Conservation (phyloP, 2,888 invertebrate genomes). For the Choristoneura rosaceana region DNA sequence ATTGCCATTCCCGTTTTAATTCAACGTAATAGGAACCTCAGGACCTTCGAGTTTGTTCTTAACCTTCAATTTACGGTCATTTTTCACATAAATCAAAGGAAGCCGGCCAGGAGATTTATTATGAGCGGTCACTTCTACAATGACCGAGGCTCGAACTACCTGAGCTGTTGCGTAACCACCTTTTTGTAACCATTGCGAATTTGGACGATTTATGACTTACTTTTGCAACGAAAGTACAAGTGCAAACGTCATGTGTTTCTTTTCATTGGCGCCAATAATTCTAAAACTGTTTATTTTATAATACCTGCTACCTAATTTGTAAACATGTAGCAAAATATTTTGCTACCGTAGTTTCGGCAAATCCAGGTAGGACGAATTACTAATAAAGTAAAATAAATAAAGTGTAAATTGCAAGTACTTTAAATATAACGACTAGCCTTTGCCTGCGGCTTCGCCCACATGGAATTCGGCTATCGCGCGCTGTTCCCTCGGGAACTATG, state of each 20-base stretch:
- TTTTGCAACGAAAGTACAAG: conserved; percentile 67
- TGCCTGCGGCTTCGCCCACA: too few relatives aligned
- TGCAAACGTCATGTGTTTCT: conserved; percentile 50
- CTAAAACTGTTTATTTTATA: not conserved
- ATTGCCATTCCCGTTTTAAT: conserved; percentile 46
- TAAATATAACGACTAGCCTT: too few relatives aligned
- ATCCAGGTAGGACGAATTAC: not conserved
- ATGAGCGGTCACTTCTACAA: conserved; percentile 65
- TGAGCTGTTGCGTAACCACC: conserved; percentile 57
- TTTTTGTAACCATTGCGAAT: conserved; percentile 61
- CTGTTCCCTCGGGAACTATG: too few relatives aligned
- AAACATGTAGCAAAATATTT: too few relatives aligned
- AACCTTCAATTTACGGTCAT: conserved; percentile 85
- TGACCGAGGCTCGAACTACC: conserved; percentile 58
- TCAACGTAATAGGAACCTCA: conserved; percentile 65
- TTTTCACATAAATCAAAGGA: conserved; percentile 85
- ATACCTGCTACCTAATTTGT: not conserved
- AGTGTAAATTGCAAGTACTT: too few relatives aligned
- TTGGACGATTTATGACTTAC: conserved; percentile 66
- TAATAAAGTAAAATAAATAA: too few relatives aligned
- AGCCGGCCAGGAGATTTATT: conserved; percentile 80
- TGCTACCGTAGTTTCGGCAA: not conserved
- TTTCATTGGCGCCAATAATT: not conserved
- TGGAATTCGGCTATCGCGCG: too few relatives aligned
- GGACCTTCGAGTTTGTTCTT: conserved; percentile 67